Conservation (phyloP, 2,888 invertebrate species). For the Drosophila anomalipes region DNA sequence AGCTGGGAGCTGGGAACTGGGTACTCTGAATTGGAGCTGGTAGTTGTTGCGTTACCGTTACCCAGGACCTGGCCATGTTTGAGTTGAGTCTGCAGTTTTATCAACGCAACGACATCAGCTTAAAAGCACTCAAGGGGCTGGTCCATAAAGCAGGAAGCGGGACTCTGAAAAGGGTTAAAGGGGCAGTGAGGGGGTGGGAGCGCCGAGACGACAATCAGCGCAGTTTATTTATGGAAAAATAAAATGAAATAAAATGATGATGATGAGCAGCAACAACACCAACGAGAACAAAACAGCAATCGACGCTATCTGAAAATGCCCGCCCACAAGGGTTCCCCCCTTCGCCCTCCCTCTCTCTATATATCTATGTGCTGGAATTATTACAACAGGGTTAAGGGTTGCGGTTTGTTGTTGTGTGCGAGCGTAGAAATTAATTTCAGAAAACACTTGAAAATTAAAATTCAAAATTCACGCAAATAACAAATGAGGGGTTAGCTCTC, state of each 20-base stretch:
- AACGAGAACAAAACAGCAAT: slow-evolving; percentile 49
- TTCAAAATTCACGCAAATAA: slow-evolving; percentile 63
- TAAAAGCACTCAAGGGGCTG: slow-evolving; percentile 79
- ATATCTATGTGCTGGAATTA: neutral
- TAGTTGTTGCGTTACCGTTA: slow-evolving; percentile 22
- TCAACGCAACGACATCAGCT: slow-evolving; percentile 79
- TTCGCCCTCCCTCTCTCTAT: neutral
- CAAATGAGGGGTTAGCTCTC: slow-evolving; percentile 5
- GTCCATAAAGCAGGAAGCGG: slow-evolving; percentile 10
- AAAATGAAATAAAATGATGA: slow-evolving; percentile 82
- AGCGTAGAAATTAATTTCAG: slow-evolving; percentile 83
- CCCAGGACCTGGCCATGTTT: slow-evolving; percentile 63
- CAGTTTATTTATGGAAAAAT: slow-evolving; percentile 82
- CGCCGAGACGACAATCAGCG: slow-evolving; percentile 76
- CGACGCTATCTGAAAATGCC: slow-evolving; percentile 51
- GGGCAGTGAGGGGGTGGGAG: slow-evolving; percentile 10
- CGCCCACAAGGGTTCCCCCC: slow-evolving; percentile 36
- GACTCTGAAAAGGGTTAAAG: slow-evolving; percentile 58
- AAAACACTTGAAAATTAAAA: slow-evolving; percentile 82
- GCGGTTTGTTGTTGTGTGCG: slow-evolving; percentile 47
- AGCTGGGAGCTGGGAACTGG: neutral
- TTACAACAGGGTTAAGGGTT: slow-evolving; percentile 63
- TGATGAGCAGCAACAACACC: slow-evolving; percentile 64
- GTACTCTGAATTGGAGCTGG: slow-evolving; percentile 17
- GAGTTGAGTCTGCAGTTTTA: slow-evolving; percentile 75